These are phyloP conservation scores for Acropternis orthonyx DNA, from an alignment of 2,797 vertebrate species.

Conservation along the genomic window DNA sequence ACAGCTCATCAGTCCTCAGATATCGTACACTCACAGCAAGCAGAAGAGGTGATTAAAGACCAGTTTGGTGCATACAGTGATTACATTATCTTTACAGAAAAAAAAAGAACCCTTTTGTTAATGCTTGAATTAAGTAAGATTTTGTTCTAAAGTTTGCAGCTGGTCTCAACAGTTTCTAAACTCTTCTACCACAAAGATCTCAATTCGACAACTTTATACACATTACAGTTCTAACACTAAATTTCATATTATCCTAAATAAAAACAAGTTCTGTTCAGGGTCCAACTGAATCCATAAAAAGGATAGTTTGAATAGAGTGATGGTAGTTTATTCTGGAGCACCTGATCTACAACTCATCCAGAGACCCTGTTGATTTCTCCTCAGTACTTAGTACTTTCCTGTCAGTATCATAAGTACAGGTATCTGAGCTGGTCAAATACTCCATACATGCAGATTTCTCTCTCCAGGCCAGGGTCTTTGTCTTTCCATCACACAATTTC, in stretches of 20 bases:
- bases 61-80: not conserved
- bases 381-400: not conserved
- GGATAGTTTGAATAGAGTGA: not conserved
- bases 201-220: not conserved
- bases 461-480: not conserved
- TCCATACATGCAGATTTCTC: not conserved
- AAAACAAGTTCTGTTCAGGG: not conserved
- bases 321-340: not conserved
- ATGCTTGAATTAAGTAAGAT: not conserved
- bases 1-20: not conserved
- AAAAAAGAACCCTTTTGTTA: not conserved
- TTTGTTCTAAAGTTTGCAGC: not conserved
- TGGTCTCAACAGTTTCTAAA: not conserved
- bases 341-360: not conserved
- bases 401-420: not conserved
- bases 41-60: not conserved
- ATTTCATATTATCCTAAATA: not conserved
- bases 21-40: not conserved
- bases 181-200: not conserved
- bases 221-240: not conserved
- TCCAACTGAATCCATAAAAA: not conserved
- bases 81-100: not conserved
- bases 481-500: conserved; percentile 29
- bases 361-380: not conserved
- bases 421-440: not conserved